Conservation (phyloP, 2,888 invertebrate species). For the Thymelicus sylvestris region DNA sequence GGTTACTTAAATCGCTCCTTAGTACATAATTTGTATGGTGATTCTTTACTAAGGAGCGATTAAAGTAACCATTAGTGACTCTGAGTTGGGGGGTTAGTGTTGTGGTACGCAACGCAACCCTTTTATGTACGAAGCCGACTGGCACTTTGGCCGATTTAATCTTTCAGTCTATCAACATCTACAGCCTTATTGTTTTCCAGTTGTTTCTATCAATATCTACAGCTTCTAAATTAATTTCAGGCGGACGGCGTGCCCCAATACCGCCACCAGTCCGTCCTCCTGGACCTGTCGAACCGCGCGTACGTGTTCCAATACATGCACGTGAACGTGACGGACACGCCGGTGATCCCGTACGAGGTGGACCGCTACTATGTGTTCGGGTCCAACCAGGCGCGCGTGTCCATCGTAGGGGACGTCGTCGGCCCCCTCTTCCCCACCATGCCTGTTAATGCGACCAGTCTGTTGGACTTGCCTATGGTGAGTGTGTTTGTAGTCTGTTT, state of each 20-base stretch:
- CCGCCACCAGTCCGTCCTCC: slow-evolving; percentile 95
- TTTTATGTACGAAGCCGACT: too few relatives aligned
- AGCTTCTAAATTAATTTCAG: slow-evolving; percentile 57
- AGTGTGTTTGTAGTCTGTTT: slow-evolving; percentile 41
- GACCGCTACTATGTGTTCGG: slow-evolving; percentile 96
- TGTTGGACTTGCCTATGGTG: slow-evolving; percentile 92
- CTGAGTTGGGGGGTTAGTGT: too few relatives aligned
- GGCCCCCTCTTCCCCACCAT: slow-evolving; percentile 97
- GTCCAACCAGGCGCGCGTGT: slow-evolving; percentile 93
- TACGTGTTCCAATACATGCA: slow-evolving; percentile 98
- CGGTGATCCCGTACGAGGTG: slow-evolving; percentile 95
- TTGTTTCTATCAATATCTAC: too few relatives aligned
- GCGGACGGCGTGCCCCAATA: slow-evolving; percentile 96
- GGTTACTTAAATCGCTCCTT: too few relatives aligned
- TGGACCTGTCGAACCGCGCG: slow-evolving; percentile 96
- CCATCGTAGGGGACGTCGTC: slow-evolving; percentile 95
- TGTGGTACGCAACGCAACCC: too few relatives aligned
- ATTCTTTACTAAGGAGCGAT: too few relatives aligned
- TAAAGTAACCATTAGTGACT: too few relatives aligned
- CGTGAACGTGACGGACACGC: slow-evolving; percentile 96
- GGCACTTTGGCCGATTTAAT: too few relatives aligned
- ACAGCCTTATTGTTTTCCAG: too few relatives aligned
- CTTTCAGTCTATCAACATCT: too few relatives aligned
- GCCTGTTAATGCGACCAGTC: slow-evolving; percentile 94
- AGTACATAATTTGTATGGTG: too few relatives aligned